Base-by-base conservation (phyloP, 2,888 invertebrate species). In the Hesperia comma region DNA sequence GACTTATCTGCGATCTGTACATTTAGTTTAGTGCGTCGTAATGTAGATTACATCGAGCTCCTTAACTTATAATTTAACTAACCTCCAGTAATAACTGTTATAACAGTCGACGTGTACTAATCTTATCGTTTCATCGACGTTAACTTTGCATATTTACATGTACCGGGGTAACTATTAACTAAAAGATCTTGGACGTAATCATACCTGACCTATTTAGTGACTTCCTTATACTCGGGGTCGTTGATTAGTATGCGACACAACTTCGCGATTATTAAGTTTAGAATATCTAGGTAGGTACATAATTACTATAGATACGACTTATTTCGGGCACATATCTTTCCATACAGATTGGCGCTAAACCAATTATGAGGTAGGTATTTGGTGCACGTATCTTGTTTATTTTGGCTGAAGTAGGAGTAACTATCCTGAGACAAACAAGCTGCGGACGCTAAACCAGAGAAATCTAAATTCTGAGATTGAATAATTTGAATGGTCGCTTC, bases 21-120 rank as follows among this genome's bases (percentile, higher is more conserved):
- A 62, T 60, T 60, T 63, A 60, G 53, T 32, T 49, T 43, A 54
- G 69, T 63, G 68, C 41, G 43, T 17, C 56, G 37, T 61, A 53
- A 56, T 58, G 64, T 69, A 69, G 70, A 69, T 74, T 46, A 43
- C 68, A 69, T 69, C 67, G 21, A 43, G n/a, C n/a, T 55, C 14
- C 41, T 62, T 62, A 56, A 56, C 37, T 56, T 21, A 56, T 56
- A 56, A 49, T 63, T 56, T 56, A 63, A 15, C 37, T 49, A 63
- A 49, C 46, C 40, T 56, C 56, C 21, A 21, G 56, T 63, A 56
- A 21, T 40, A 46, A 56, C 32, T 49, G 49, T 26, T 49, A 33
- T 46, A 33, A 55, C 15, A 46, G 43, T 17, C 43, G 6, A 46
- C 43, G 43, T 46, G 43, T 46, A 37, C 37, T 12, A 46, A 46